A percentile compares a stretch with the other conserved stretches of the same genome.
Conservation (phyloP, 2,797 vertebrate species). For the Rachycentron canadum region DNA sequence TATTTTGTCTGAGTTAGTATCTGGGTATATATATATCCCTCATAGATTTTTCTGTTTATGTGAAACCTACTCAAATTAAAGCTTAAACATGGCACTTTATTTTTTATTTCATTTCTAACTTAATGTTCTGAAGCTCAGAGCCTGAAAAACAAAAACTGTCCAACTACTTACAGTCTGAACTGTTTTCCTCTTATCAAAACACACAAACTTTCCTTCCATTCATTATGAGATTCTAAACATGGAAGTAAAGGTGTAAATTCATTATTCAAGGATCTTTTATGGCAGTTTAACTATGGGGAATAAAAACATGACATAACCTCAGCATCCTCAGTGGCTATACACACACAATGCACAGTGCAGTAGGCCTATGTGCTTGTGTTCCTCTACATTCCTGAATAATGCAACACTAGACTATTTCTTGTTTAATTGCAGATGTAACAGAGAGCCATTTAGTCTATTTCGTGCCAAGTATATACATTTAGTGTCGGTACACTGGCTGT, state of each 20-base stretch:
- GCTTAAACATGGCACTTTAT: neutral
- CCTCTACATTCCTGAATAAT: constrained; percentile 45
- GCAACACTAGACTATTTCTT: constrained; percentile 12
- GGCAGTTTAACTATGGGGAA: neutral
- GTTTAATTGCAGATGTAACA: constrained; percentile 51
- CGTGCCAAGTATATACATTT: constrained; percentile 28
- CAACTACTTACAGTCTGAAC: neutral
- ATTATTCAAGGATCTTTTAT: constrained; percentile 29
- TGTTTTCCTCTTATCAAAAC: neutral
- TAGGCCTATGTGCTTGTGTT: constrained; percentile 3
- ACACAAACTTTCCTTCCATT: neutral
- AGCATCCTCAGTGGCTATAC: neutral
- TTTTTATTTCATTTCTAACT: neutral
- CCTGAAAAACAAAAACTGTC: neutral
- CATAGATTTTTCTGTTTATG: too few relatives aligned
- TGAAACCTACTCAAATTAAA: neutral
- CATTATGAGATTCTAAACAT: constrained; percentile 5
- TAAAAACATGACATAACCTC: constrained; percentile 12
- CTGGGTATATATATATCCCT: neutral
- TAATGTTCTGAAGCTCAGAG: neutral
- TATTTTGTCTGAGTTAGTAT: neutral
- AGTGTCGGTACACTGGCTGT: constrained; percentile 26
- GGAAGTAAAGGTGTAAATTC: neutral
- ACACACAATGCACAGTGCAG: constrained; percentile 16
- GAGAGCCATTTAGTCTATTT: constrained; percentile 35